Evolutionary conservation across 2,113 vertebrate species (phyloP), one percentile per base, ranked within the genome.

Genomic region (Petromus typicus): DNA sequence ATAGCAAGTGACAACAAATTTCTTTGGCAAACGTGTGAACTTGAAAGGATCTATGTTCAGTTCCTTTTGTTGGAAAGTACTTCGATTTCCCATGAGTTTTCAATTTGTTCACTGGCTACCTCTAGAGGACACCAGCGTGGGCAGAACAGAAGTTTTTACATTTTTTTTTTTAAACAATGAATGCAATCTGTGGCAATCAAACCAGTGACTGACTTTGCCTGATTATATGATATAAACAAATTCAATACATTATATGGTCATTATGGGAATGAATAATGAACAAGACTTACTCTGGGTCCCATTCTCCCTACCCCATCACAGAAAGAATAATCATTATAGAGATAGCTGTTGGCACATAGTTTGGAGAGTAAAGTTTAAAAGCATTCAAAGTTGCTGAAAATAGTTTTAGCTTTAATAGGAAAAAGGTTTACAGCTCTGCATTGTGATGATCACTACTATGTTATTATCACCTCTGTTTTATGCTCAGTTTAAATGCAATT

Each of bases 211-310:
- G 54, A 94, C 94, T 95, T 73, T 97, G 98, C 96, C 88, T 98
- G 96, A 96, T 63, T 91, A 90, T 97, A 86, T 97, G 97, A 98
- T 76, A 64, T 61, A 96, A 98, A 97, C 95, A 97, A 97, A 95
- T 98, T 95, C 59, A 91, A 86, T 96, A 98, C 90, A 97, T 97
- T 98, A 97, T 96, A 94, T 83, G 97, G 93, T 92, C 97, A 97
- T 97, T 98, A 98, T 73, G 82, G 95, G 89, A 95, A 97, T 97
- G 95, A 98, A 98, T 97, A 97, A 98, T 98, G 95, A 98, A 98
- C 96, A 95, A 0, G 0, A 93, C 90, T 89, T 63, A 84, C 75
- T 92, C 48, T 96, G 96, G 0, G 1, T 95, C 91, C 89, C 45
- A 88, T 84, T 95, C 67, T 67, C 86, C 69, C 66, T 48, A 89